Evolutionary conservation across 1,140 invertebrate species (phyloP).

Genomic region (Acromyrmex charruanus): DNA sequence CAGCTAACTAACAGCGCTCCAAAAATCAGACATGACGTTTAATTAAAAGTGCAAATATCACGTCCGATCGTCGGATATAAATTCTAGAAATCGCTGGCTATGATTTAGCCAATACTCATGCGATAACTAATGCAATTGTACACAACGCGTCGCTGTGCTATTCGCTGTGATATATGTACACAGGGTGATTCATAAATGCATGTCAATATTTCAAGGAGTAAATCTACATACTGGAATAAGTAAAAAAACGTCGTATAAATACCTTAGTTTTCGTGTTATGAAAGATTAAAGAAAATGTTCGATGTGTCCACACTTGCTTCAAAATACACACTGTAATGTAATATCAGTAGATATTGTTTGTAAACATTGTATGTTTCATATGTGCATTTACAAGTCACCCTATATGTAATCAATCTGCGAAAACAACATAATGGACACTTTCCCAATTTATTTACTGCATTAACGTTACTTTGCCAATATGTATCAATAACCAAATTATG

Average conservation of each 20-base stretch:
- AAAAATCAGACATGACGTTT: constrained; percentile 43
- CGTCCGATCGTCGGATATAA: background rate
- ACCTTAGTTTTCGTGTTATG: no score
- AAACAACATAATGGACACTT: constrained; percentile 26
- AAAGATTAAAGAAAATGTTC: no score
- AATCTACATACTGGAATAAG: no score
- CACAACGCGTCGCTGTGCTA: background rate
- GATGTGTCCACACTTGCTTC: no score
- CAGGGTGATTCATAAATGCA: no score
- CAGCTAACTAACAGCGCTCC: constrained; percentile 34
- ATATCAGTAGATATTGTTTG: no score
- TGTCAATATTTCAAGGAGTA: no score
- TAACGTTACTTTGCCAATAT: background rate
- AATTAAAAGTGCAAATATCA: constrained; percentile 48
- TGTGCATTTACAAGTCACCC: no score
- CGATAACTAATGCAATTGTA: constrained; percentile 35
- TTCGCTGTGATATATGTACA: background rate
- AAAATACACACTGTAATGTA: no score
- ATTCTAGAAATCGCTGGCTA: constrained; percentile 4
- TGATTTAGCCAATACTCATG: background rate
- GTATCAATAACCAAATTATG: constrained; percentile 3
- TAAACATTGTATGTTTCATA: no score
- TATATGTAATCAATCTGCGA: background rate
- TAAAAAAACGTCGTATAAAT: no score
- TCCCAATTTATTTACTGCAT: background rate